phyloP scores from a whole-genome alignment of 2,113 vertebrate genomes.

The Heloderma charlesbogerti region DNA sequence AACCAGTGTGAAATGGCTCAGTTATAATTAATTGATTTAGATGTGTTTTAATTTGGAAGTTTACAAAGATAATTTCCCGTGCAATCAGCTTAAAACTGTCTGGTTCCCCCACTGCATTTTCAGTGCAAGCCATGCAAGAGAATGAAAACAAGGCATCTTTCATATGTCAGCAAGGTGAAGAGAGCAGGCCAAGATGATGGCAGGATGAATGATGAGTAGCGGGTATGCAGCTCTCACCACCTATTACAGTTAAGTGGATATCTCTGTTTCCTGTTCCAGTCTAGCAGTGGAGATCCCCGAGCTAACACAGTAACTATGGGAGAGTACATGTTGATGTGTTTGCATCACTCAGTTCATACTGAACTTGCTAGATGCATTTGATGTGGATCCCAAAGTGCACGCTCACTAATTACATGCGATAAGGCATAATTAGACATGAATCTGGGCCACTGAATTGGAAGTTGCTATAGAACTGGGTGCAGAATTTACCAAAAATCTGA shows the following conservation, averaged over 20 bases:
- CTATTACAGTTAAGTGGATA: not conserved
- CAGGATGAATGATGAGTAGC: conserved; percentile 14
- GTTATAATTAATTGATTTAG: conserved; percentile 52
- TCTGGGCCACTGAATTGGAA: not conserved
- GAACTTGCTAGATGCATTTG: not conserved
- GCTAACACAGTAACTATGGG: not conserved
- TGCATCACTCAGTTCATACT: not conserved
- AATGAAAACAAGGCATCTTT: conserved; percentile 48
- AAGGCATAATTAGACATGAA: not conserved
- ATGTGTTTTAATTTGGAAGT: conserved; percentile 61
- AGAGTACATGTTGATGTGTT: not conserved
- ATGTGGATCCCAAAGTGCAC: not conserved
- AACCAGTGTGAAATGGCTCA: conserved; percentile 53
- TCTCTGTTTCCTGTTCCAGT: not conserved
- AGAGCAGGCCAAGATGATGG: not conserved
- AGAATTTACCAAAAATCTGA: not conserved
- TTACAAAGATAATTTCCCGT: conserved; percentile 59
- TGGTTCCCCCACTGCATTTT: not conserved
- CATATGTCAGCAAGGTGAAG: not conserved
- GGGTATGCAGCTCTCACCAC: conserved; percentile 31
- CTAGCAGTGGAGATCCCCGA: too few relatives aligned
- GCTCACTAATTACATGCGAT: too few relatives aligned
- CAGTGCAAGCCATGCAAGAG: not conserved
- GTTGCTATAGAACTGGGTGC: not conserved
- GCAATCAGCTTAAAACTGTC: not conserved